These are phyloP conservation scores for Morpho deidamia DNA, from an alignment of 2,888 invertebrate genomes.

Conservation along the genomic window DNA sequence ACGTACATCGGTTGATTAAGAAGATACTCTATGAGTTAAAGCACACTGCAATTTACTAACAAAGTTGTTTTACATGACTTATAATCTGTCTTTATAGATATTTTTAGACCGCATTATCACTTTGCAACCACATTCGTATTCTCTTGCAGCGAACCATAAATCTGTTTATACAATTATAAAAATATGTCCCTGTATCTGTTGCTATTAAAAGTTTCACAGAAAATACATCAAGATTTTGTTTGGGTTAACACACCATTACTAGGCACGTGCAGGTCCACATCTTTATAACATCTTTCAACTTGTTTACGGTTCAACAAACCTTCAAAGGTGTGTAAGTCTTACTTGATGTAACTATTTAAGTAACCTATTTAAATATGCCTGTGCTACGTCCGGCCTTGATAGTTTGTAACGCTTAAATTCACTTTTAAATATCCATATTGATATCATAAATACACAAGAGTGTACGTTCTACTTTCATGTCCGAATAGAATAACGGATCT, in stretches of 20 bases:
- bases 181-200: background rate
- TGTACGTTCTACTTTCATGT: background rate
- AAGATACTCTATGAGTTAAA: no score
- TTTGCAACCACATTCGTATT: no score
- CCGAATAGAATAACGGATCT: no score
- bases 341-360: slow-evolving; percentile 25
- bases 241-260: slow-evolving; percentile 36
- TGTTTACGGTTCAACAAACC: slow-evolving; percentile 66
- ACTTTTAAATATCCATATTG: background rate
- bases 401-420: background rate
- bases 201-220: slow-evolving; percentile 15
- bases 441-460: background rate
- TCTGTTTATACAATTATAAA: no score
- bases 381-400: background rate
- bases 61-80: no score
- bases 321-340: slow-evolving; percentile 27
- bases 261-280: slow-evolving; percentile 41
- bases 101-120: no score
- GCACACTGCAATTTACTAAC: no score
- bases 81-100: no score
- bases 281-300: slow-evolving; percentile 66
- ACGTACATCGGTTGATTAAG: no score
- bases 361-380: slow-evolving; percentile 13
- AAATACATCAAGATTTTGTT: slow-evolving; percentile 32
- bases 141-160: no score